These are phyloP conservation scores for Melipona quadrifasciata DNA, from an alignment of 1,140 invertebrate species.

Conservation along the genomic window DNA sequence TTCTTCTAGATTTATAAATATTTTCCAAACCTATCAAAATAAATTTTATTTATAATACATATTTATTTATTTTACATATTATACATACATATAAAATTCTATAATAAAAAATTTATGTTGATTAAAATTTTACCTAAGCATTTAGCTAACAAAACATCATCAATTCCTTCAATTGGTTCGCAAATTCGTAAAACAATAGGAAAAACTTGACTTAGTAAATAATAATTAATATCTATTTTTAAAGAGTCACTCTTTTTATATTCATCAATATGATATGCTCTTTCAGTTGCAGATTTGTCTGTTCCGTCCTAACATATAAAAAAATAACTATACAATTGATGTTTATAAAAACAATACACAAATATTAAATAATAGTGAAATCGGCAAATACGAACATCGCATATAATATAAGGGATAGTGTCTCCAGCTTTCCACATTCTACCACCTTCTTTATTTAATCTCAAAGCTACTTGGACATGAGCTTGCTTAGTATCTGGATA, in stretches of 20 bases:
- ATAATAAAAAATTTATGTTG: background rate
- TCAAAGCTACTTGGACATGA: slow-evolving; percentile 95
- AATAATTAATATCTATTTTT: slow-evolving; percentile 92
- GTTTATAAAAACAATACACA: background rate
- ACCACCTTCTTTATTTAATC: slow-evolving; percentile 91
- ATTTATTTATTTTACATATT: background rate
- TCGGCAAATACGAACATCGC: slow-evolving; percentile 84
- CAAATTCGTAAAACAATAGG: slow-evolving; percentile 97
- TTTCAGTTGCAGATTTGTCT: slow-evolving; percentile 91
- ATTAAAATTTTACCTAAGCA: slow-evolving; percentile 86
- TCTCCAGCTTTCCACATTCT: slow-evolving; percentile 95
- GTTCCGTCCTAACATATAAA: slow-evolving; percentile 85
- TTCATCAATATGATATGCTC: slow-evolving; percentile 97
- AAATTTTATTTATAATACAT: slow-evolving; percentile 65
- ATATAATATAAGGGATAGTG: slow-evolving; percentile 97
- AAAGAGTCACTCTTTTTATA: slow-evolving; percentile 87
- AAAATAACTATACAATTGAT: background rate
- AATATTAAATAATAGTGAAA: slow-evolving; percentile 5
- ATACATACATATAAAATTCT: background rate
- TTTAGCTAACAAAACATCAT: slow-evolving; percentile 94
- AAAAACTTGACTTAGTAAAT: slow-evolving; percentile 94
- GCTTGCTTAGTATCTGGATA: slow-evolving; percentile 92
- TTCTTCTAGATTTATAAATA: slow-evolving; percentile 80
- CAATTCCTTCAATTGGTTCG: slow-evolving; percentile 97
- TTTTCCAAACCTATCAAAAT: slow-evolving; percentile 79